Evolutionary conservation across 1,140 invertebrate species (phyloP).

Genomic region (Bicyclus anynana): DNA sequence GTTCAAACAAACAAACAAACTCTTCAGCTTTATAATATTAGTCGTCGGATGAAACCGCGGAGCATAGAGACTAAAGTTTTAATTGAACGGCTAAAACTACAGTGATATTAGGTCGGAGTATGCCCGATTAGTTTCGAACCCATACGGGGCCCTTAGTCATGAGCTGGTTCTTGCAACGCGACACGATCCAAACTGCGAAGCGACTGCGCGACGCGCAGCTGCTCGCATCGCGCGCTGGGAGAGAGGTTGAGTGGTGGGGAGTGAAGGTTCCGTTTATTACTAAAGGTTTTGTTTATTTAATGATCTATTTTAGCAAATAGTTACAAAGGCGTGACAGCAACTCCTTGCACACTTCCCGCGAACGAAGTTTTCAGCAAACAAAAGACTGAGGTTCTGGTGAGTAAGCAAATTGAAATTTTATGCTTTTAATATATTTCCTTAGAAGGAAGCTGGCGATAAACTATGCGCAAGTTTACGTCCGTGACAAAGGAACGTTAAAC

Average conservation of each 20-base stretch:
- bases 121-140: too few species aligned
- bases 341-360: constrained; percentile 2
- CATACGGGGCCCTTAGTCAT: too few species aligned
- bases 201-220: too few species aligned
- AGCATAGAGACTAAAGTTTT: too few species aligned
- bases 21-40: too few species aligned
- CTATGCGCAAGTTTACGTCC: constrained; percentile 31
- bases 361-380: constrained; percentile 28
- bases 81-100: too few species aligned
- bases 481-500: constrained; percentile 17
- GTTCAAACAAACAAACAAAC: too few species aligned
- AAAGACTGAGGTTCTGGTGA: constrained; percentile 36
- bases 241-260: neutral
- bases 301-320: neutral
- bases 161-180: too few species aligned
- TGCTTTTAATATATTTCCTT: constrained; percentile 33
- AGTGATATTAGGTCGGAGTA: too few species aligned
- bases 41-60: too few species aligned
- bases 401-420: constrained; percentile 45
- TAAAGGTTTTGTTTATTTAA: neutral
- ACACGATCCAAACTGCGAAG: too few species aligned
- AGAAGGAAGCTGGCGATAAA: constrained; percentile 26
- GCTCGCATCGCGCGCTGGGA: too few species aligned
- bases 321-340: constrained; percentile 1
- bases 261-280: neutral